Evolutionary conservation across 1,140 invertebrate species (phyloP).

Genomic region (Drosophila ironensis): DNA sequence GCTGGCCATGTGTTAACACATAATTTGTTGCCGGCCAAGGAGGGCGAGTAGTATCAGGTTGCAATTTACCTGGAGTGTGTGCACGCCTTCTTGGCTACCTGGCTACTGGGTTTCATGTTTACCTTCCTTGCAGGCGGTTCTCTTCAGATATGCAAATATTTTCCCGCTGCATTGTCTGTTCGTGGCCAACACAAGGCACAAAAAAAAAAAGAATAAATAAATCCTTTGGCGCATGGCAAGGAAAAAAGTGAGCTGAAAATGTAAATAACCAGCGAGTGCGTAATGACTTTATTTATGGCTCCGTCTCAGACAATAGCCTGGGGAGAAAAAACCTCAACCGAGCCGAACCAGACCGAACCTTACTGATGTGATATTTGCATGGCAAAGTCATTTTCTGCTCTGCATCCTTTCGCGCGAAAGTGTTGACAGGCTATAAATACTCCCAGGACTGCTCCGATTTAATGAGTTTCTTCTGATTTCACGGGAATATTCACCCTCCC

Average conservation of each 20-base stretch:
- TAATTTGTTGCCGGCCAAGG: conserved; percentile 56
- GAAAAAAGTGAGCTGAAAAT: conserved; percentile 1
- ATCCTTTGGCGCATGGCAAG: conserved; percentile 33
- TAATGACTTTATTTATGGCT: conserved; percentile 77
- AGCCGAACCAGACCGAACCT: conserved; percentile 1
- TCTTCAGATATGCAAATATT: conserved; percentile 66
- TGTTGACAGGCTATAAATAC: conserved; percentile 68
- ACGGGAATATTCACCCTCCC: conserved; percentile 48
- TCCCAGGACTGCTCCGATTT: conserved; percentile 41
- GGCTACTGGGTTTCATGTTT: conserved; percentile 21
- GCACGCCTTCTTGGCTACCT: conserved; percentile 15
- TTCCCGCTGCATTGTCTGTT: conserved; percentile 33
- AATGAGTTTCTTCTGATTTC: conserved; percentile 58
- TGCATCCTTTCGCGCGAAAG: conserved; percentile 22
- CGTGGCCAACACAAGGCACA: not conserved
- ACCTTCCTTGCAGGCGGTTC: conserved; percentile 7
- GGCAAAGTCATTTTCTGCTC: conserved; percentile 35
- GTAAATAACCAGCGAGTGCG: conserved; percentile 40
- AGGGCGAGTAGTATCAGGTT: conserved; percentile 30
- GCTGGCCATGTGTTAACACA: conserved; percentile 69
- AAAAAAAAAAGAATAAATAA: too few relatives aligned
- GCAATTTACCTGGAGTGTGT: conserved; percentile 20
- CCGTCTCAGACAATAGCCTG: conserved; percentile 52
- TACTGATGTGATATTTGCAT: conserved; percentile 62
- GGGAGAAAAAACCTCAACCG: conserved; percentile 1